Conservation (phyloP, 2,797 vertebrate species). For the Ptychobarbus kaznakovi region DNA sequence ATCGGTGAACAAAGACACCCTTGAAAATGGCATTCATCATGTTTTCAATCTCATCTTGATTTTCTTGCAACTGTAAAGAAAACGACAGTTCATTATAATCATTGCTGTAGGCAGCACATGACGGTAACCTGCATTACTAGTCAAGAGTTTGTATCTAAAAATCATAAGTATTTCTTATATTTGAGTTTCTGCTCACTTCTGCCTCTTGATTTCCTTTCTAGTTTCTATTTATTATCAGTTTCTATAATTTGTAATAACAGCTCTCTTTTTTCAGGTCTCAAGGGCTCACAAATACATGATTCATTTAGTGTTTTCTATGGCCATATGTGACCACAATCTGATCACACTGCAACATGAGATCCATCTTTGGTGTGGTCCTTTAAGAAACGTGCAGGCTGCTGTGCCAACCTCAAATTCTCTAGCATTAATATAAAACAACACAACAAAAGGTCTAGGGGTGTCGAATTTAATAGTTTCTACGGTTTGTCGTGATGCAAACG, state of each 20-base stretch:
- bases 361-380: background rate
- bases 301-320: background rate
- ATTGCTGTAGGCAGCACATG: background rate
- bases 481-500: too few species aligned
- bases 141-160: background rate
- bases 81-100: slow-evolving; percentile 9
- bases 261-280: background rate
- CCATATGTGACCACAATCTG: background rate
- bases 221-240: background rate
- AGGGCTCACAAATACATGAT: background rate
- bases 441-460: background rate
- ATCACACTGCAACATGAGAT: background rate
- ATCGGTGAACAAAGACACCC: slow-evolving; percentile 99
- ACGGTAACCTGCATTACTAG: background rate
- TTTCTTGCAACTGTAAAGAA: slow-evolving; percentile 95
- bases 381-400: background rate
- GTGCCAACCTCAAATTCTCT: background rate
- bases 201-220: background rate
- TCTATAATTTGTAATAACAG: background rate
- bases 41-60: slow-evolving; percentile 99
- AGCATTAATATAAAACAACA: background rate
- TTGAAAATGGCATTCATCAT: slow-evolving; percentile 99
- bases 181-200: background rate
- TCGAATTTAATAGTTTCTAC: too few species aligned
- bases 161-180: background rate